Evolutionary conservation across 2,797 vertebrate species (phyloP), one percentile per base, ranked within the genome.

Genomic region (Thunnus albacares): DNA sequence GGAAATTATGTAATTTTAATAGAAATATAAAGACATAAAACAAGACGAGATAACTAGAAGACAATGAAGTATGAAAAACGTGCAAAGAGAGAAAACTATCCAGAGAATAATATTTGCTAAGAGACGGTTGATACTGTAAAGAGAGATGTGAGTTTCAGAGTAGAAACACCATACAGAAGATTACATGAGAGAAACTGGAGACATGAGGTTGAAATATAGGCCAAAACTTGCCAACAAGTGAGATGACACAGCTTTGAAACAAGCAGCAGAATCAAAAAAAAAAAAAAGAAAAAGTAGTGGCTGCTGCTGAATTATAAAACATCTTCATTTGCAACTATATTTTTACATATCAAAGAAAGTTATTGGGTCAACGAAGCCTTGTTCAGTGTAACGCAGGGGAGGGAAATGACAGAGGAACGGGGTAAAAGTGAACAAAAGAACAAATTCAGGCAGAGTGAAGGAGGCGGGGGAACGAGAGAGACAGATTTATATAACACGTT

Each of bases 251-350:
- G 64, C 86, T 91, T 88, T 83, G 83, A 90, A 90, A 89, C 10
- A 78, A 68, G 60, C 30, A 73, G 47, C 74, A 30, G 51, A 17
- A 65, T 9, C 35, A 6, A 41, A 12, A 13, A 41, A 41, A 41
- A 41, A 13, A 41, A 5, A 52, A 79, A 74, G 80, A 68, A 66
- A 72, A 59, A 79, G 17, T 49, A 79, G 56, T 24, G 45, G 47
- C 81, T 86, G 82, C 79, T 89, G 77, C 60, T 71, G 75, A 87
- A 91, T 92, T 80, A 82, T 88, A 71, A 87, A 90, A 82, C 88
- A 75, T 87, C 75, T 47, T 88, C 75, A 85, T 89, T 66, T 84
- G 80, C 74, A 22, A 65, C 67, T 63, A 9, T 38, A n/a, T 62
- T 79, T 90, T 75, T 77, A 64, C 69, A 77, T 82, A 80, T 88